Evolutionary conservation across 2,888 invertebrate species (phyloP).

Genomic region (Taphrorychus bicolor): DNA sequence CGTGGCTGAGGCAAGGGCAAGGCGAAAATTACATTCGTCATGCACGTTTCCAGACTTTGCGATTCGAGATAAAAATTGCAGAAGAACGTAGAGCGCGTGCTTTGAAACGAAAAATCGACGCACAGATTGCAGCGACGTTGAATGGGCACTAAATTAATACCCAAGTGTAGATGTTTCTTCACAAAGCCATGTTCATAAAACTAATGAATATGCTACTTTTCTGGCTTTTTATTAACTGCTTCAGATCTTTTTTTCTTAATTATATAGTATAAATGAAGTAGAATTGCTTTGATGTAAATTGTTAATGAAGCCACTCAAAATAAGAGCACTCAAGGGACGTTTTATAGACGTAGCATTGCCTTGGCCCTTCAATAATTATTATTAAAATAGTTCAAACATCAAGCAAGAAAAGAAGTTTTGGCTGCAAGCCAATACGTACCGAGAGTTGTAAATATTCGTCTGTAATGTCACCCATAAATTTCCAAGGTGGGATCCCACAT

Average conservation of each 20-base stretch:
- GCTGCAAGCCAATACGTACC: not conserved
- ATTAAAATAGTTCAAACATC: not conserved
- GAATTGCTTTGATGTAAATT: not conserved
- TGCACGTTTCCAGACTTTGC: not conserved
- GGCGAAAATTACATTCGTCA: not conserved
- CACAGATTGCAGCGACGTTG: not conserved
- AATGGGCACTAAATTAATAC: constrained; percentile 1
- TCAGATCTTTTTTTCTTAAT: not conserved
- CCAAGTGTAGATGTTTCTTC: not conserved
- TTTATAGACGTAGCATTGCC: too few species aligned
- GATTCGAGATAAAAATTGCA: not conserved
- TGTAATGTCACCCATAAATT: not conserved
- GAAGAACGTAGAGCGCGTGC: not conserved
- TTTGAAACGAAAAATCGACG: not conserved
- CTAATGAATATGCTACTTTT: not conserved
- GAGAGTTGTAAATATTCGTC: not conserved
- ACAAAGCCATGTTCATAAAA: not conserved
- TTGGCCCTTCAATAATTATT: too few species aligned
- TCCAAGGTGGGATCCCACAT: not conserved
- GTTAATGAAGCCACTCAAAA: too few species aligned
- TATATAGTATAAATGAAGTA: not conserved
- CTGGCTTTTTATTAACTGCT: not conserved
- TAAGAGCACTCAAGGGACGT: too few species aligned
- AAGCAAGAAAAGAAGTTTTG: not conserved
- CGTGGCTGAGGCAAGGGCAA: not conserved